Base-by-base conservation (phyloP, 2,113 vertebrate species). In the Pelecanus crispus region DNA sequence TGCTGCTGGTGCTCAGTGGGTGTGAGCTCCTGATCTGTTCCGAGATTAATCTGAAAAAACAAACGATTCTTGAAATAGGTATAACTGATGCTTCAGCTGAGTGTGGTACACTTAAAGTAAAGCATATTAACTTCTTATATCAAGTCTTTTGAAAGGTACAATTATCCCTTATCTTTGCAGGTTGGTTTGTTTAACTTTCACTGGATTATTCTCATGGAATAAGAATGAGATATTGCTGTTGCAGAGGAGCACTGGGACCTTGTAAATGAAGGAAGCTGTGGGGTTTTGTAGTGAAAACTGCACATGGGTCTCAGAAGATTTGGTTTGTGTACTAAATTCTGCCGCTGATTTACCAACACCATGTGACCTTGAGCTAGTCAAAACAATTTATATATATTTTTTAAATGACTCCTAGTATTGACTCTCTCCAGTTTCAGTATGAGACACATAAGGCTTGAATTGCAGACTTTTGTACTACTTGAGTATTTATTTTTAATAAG, bases 401-500 rank as follows among this genome's bases (percentile, higher is more conserved):
- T 6, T 36, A 79, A 86, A 34, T 80, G 47, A 47, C 56, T 81
- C 7, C n/a, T 90, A 67, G 65, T 86, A 77, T 31, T 77, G 58
- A 42, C 42, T 62, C 62, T 79, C 50, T 88, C n/a, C 55, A 55
- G 21, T 49, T 93, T 70, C 52, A 66, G 10, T 13, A 58, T 25
- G 86, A 77, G 34, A 22, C 18, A 32, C 21, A 19, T 0, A 36
- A 49, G 42, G n/a, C 50, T 91, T 74, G 50, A 88, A 88, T 26
- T 55, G 42, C 73, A 73, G 95, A 95, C 62, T 93, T 88, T 63
- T 81, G 59, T 91, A 47, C 79, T 93, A 56, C 67, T 63, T 10
- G 29, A 88, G 59, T 90, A 91, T 95, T 97, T 96, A 95, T 95
- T 97, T 96, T 97, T 97, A 96, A 96, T 97, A 97, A 95, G 91